These are phyloP conservation scores for Sebastes hubbsi DNA, from an alignment of 2,797 vertebrate species.

Conservation along the genomic window DNA sequence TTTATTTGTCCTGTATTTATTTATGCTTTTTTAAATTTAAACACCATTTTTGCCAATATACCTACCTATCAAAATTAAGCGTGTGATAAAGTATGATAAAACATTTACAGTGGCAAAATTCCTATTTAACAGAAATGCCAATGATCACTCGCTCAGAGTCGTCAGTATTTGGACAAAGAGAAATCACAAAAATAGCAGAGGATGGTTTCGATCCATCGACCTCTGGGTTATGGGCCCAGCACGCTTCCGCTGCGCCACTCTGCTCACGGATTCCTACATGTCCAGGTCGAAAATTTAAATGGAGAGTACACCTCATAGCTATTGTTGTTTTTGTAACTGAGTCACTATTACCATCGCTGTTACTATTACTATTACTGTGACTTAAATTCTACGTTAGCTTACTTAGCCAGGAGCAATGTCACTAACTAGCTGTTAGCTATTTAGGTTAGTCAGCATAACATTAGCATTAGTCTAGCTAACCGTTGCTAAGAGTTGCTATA, in stretches of 20 bases:
- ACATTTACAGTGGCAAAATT: background rate
- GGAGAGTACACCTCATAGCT: too few species aligned
- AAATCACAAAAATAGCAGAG: slow-evolving; percentile 70
- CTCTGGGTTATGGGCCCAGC: slow-evolving; percentile 88
- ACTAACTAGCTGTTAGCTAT: background rate
- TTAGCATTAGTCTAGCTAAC: background rate
- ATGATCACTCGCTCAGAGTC: background rate
- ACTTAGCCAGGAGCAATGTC: background rate
- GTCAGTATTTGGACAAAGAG: background rate
- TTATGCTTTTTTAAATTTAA: too few species aligned
- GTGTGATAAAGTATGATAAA: background rate
- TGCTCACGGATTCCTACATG: slow-evolving; percentile 22
- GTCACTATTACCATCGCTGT: too few species aligned
- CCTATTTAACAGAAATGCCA: background rate
- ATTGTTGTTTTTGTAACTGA: too few species aligned
- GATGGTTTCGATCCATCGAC: slow-evolving; percentile 86
- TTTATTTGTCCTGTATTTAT: too few species aligned
- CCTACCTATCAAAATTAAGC: background rate
- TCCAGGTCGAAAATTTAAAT: too few species aligned
- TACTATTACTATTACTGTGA: too few species aligned
- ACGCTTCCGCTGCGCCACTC: slow-evolving; percentile 87
- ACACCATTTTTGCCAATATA: background rate
- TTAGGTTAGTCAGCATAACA: background rate
- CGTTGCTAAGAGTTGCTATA: background rate
- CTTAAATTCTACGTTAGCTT: background rate